Conservation (phyloP, 2,888 invertebrate species). For the Macrophya annulata region DNA sequence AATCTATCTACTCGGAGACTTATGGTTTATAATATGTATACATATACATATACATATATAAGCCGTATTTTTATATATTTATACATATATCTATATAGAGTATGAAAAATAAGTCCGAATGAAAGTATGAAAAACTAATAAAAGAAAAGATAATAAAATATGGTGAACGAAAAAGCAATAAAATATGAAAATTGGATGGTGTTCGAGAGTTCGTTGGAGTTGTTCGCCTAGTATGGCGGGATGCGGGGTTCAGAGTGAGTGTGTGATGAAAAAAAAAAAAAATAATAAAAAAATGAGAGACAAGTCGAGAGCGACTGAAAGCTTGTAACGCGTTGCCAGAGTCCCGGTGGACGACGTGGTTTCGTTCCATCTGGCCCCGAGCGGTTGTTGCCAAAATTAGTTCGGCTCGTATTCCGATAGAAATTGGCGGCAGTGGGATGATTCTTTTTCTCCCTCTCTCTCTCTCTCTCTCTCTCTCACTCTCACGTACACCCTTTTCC, state of each 20-base stretch:
- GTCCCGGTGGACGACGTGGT: conserved; percentile 69
- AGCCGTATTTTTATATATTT: neutral
- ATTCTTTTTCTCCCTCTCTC: conserved; percentile 29
- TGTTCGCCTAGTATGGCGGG: conserved; percentile 41
- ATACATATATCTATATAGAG: neutral
- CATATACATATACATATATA: neutral
- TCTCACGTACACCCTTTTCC: neutral
- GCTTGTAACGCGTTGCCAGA: conserved; percentile 58
- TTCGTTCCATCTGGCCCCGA: conserved; percentile 74
- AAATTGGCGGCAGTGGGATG: conserved; percentile 75
- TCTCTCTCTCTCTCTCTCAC: conserved; percentile 26
- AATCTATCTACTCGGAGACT: neutral
- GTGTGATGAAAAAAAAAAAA: conserved; percentile 55
- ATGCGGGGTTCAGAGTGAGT: conserved; percentile 57
- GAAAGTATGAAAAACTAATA: conserved; percentile 8
- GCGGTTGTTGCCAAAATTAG: conserved; percentile 79
- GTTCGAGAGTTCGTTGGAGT: conserved; percentile 64
- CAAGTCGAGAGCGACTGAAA: conserved; percentile 53
- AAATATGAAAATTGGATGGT: conserved; percentile 77
- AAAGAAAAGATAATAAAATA: neutral
- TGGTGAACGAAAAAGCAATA: conserved; percentile 69
- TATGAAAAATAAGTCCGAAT: neutral
- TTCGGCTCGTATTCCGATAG: conserved; percentile 76
- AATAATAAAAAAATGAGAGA: conserved; percentile 58
- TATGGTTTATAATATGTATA: neutral